These are phyloP conservation scores for Calameuta idolon DNA, from an alignment of 2,888 invertebrate genomes.

Conservation along the genomic window DNA sequence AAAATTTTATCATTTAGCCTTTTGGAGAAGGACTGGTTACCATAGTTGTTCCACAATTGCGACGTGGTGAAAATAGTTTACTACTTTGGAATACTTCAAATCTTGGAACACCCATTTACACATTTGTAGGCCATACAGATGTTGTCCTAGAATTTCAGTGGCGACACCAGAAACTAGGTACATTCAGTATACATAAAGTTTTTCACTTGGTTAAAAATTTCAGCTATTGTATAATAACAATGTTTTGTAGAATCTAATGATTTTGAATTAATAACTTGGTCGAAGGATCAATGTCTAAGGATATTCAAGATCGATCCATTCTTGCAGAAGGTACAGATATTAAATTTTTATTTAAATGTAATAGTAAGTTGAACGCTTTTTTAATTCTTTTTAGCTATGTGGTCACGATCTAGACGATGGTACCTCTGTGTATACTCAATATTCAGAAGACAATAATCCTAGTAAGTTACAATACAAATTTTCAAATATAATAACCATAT, in stretches of 20 bases:
- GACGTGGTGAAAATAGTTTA: conserved; percentile 87
- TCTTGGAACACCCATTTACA: conserved; percentile 84
- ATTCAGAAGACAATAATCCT: conserved; percentile 59
- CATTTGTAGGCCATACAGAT: conserved; percentile 94
- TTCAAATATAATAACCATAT: not conserved
- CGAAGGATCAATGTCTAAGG: conserved; percentile 90
- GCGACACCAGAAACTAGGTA: conserved; percentile 76
- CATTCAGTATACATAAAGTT: conserved; percentile 11
- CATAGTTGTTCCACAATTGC: conserved; percentile 91
- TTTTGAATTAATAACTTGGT: conserved; percentile 94
- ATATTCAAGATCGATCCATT: conserved; percentile 92
- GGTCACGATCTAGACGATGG: conserved; percentile 74
- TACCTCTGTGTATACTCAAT: conserved; percentile 59
- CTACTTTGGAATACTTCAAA: conserved; percentile 81
- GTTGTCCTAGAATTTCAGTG: conserved; percentile 96
- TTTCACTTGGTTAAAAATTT: conserved; percentile 26
- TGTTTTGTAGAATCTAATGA: conserved; percentile 71
- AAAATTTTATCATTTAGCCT: conserved; percentile 70
- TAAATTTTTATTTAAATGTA: conserved; percentile 15
- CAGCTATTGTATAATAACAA: conserved; percentile 3
- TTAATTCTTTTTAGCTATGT: conserved; percentile 70
- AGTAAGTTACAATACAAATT: conserved; percentile 39
- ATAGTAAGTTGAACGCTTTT: conserved; percentile 9
- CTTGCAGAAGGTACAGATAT: conserved; percentile 74
- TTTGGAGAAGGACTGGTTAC: conserved; percentile 93